Percentiles rank a stretch among this genome's conserved stretches.
These are phyloP conservation scores for Acrocyrtus sp. DNA, from an alignment of 2,888 invertebrate species.

Conservation along the genomic window DNA sequence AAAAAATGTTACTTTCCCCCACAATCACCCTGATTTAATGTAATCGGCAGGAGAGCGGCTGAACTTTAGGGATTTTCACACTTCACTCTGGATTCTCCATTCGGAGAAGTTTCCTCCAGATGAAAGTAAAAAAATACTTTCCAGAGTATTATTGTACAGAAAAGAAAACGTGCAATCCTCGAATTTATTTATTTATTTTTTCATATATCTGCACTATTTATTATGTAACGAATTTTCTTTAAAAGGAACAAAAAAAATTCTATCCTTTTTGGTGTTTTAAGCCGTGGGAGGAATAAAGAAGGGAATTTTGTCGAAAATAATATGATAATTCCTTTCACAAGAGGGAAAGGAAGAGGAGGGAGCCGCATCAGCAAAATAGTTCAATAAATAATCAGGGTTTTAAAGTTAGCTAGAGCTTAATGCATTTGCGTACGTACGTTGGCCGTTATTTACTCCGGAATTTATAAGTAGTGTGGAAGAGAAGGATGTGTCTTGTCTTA, in stretches of 20 bases:
- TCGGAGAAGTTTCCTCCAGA: not conserved
- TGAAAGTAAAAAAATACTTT: not conserved
- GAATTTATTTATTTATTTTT: not conserved
- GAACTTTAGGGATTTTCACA: slow-evolving; percentile 24
- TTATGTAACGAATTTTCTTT: not conserved
- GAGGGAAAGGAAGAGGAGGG: not conserved
- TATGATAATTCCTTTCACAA: slow-evolving; percentile 37
- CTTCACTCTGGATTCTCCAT: slow-evolving; percentile 1
- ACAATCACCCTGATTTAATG: slow-evolving; percentile 16
- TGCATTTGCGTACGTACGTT: slow-evolving; percentile 27
- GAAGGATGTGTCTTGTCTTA: not conserved
- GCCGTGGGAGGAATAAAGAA: not conserved
- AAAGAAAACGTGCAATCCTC: not conserved
- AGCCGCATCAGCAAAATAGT: slow-evolving; percentile 1
- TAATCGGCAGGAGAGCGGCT: slow-evolving; percentile 9
- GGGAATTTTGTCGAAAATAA: too few relatives aligned
- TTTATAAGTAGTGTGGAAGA: not conserved
- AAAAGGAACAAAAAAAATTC: slow-evolving; percentile 9
- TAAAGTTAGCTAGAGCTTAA: slow-evolving; percentile 15
- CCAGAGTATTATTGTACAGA: too few relatives aligned
- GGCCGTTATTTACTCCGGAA: not conserved
- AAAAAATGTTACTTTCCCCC: not conserved
- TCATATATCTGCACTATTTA: not conserved
- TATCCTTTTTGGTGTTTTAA: not conserved
- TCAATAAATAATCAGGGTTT: slow-evolving; percentile 46